phyloP scores from a whole-genome alignment of 2,113 vertebrate species.

The Orcinus orca region DNA sequence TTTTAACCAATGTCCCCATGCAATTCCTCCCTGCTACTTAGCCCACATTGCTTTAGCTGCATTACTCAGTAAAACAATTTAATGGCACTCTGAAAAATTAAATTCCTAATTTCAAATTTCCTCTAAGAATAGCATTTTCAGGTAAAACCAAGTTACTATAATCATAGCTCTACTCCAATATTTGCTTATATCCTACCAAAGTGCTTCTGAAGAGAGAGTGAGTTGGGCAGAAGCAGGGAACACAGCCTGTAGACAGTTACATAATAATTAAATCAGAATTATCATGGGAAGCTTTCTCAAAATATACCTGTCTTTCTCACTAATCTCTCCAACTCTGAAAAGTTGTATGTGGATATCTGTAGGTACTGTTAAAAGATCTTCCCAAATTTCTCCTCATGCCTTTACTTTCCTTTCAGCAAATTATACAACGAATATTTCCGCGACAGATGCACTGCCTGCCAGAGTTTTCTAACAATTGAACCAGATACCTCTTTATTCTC shows the following conservation, averaged over 20 bases:
- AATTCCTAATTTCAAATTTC: conserved; percentile 28
- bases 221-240: neutral
- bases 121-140: neutral
- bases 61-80: neutral
- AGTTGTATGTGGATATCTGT: neutral
- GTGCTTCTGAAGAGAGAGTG: neutral
- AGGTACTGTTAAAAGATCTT: neutral
- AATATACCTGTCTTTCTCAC: neutral
- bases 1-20: neutral
- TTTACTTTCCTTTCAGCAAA: conserved; percentile 14
- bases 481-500: neutral
- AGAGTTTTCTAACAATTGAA: neutral
- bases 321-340: neutral
- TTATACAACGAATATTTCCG: conserved; percentile 30
- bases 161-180: neutral
- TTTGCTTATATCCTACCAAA: neutral
- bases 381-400: neutral
- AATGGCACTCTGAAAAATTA: conserved; percentile 15
- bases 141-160: neutral
- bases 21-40: neutral
- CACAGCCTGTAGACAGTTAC: neutral
- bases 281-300: neutral
- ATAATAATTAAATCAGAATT: neutral
- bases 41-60: neutral
- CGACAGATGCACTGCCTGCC: neutral